A percentile compares a stretch with the other conserved stretches of the same genome.
phyloP scores from a whole-genome alignment of 2,113 vertebrate species.

The Phalacrocorax aristotelis region DNA sequence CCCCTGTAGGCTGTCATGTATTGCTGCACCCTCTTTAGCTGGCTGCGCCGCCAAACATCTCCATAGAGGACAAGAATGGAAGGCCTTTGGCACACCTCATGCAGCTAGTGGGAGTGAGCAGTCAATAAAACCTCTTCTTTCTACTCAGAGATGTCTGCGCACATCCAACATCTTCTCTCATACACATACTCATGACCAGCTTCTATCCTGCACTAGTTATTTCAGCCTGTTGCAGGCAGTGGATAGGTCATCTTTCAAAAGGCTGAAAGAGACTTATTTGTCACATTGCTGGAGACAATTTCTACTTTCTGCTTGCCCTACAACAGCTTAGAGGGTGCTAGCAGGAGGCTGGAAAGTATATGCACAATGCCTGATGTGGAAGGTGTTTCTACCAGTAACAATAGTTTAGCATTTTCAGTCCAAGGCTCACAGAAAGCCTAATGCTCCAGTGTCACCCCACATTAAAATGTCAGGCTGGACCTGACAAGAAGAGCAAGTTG shows the following conservation, averaged over 20 bases:
- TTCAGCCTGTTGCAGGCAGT: not conserved
- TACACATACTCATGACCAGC: not conserved
- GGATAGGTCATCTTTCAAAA: not conserved
- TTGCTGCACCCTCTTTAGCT: not conserved
- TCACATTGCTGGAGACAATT: not conserved
- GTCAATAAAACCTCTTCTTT: not conserved
- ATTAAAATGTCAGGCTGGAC: not conserved
- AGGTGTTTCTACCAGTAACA: not conserved
- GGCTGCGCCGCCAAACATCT: not conserved
- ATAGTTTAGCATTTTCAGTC: not conserved
- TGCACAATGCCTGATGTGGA: rapidly evolving
- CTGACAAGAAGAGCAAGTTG: not conserved
- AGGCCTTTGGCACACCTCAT: not conserved
- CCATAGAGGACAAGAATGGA: not conserved
- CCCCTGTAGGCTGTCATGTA: not conserved
- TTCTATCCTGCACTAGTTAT: not conserved
- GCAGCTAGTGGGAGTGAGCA: not conserved
- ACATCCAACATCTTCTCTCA: not conserved
- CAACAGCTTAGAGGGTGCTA: not conserved
- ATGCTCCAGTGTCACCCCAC: not conserved
- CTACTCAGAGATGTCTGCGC: not conserved
- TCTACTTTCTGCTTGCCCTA: not conserved
- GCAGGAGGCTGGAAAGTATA: not conserved
- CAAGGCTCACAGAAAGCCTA: not conserved
- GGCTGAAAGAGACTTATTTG: not conserved